phyloP scores from a whole-genome alignment of 2,797 vertebrate species.

The Microtus californicus region DNA sequence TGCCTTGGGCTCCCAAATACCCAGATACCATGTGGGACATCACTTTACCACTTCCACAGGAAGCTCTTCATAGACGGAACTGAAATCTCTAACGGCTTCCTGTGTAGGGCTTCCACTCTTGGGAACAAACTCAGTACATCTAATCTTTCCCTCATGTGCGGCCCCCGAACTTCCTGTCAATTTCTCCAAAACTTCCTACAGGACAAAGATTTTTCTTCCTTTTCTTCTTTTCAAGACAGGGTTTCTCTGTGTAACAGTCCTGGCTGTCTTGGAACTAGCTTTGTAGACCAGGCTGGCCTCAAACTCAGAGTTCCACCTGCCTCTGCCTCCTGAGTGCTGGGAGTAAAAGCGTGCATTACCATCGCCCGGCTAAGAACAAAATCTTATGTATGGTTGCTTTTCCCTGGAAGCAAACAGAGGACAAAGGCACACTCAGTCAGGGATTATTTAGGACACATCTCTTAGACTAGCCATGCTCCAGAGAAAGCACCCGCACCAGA shows the following conservation, averaged over 20 bases:
- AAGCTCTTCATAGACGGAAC: conserved; percentile 29
- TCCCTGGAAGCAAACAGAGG: conserved; percentile 19
- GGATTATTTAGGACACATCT: background rate
- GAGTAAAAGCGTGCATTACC: background rate
- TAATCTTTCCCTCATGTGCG: conserved; percentile 10
- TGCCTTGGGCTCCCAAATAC: background rate
- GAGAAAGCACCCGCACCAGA: background rate
- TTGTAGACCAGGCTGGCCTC: background rate
- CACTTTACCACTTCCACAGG: conserved; percentile 15
- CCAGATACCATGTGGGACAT: background rate
- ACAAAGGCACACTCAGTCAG: background rate
- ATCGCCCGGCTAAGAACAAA: background rate
- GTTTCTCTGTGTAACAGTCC: background rate
- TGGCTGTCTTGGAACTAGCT: background rate
- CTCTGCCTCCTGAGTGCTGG: background rate
- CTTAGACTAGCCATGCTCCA: background rate
- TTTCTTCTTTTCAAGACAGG: background rate
- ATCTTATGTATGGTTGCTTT: background rate
- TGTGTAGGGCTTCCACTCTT: conserved; percentile 24
- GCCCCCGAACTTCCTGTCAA: conserved; percentile 10
- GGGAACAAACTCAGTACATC: conserved; percentile 32
- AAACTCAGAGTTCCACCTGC: background rate
- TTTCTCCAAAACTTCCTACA: conserved; percentile 7
- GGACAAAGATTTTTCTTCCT: background rate
- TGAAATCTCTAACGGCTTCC: conserved; percentile 47